These are phyloP conservation scores for Hycleus phaleratus DNA, from an alignment of 1,140 invertebrate genomes.

Conservation along the genomic window DNA sequence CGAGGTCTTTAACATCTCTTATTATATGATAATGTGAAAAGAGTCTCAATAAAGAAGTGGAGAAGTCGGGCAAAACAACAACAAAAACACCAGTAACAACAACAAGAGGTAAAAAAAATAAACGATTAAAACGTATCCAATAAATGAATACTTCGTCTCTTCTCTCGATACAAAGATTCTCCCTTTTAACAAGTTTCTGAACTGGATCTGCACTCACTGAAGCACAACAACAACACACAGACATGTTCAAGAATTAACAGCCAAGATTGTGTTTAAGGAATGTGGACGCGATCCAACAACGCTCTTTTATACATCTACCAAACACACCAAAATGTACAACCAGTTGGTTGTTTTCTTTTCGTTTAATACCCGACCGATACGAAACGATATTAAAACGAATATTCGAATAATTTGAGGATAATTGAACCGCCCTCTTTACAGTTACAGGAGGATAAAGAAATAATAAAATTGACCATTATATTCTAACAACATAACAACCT, in stretches of 20 bases:
- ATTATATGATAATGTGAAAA: neutral
- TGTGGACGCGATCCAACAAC: constrained; percentile 17
- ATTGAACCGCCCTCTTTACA: no score
- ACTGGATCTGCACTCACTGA: constrained; percentile 29
- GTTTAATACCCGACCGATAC: no score
- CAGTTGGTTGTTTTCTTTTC: no score
- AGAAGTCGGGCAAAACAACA: no score
- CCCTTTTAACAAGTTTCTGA: constrained; percentile 28
- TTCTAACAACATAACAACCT: no score
- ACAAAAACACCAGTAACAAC: neutral
- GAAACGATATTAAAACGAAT: no score
- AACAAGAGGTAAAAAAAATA: neutral
- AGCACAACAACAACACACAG: constrained; percentile 30
- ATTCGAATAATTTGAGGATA: no score
- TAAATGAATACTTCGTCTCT: constrained; percentile 9
- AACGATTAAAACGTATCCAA: constrained; percentile 6
- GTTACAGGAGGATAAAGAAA: no score
- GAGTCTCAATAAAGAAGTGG: neutral
- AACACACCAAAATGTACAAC: no score
- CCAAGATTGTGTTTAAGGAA: constrained; percentile 29
- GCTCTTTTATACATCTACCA: neutral
- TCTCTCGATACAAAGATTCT: constrained; percentile 11
- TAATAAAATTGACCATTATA: no score
- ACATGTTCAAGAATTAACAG: constrained; percentile 31
- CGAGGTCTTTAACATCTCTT: neutral